phyloP scores from a whole-genome alignment of 2,797 vertebrate species.

The Aythya fuligula region DNA sequence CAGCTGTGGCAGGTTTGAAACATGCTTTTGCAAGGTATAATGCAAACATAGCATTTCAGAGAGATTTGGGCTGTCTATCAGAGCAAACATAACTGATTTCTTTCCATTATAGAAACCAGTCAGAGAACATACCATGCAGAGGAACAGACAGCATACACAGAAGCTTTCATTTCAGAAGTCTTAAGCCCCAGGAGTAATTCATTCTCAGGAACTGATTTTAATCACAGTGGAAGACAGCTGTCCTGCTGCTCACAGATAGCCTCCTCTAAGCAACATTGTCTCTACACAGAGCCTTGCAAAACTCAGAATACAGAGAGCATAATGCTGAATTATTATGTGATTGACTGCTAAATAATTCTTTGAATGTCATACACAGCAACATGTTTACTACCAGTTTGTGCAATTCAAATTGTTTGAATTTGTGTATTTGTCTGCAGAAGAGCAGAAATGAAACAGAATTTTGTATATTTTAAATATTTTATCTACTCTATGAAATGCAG shows the following conservation, averaged over 20 bases:
- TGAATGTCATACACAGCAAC: neutral
- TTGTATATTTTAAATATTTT: neutral
- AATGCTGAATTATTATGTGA: neutral
- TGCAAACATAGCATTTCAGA: neutral
- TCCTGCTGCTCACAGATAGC: neutral
- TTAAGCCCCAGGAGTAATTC: neutral
- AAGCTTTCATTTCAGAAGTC: neutral
- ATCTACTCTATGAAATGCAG: neutral
- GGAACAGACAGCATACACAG: neutral
- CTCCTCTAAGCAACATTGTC: neutral
- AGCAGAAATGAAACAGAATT: neutral
- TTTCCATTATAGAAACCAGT: neutral
- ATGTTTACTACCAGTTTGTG: neutral
- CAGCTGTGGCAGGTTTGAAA: neutral
- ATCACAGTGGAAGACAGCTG: rapidly evolving
- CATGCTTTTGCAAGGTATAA: neutral
- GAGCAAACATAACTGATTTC: neutral
- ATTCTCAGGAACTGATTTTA: neutral
- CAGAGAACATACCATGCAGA: neutral
- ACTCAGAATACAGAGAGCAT: neutral
- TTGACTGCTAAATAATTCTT: neutral
- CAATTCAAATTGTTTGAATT: neutral
- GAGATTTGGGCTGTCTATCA: neutral
- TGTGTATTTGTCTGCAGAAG: neutral
- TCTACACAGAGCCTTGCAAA: neutral